phyloP scores from a whole-genome alignment of 2,888 invertebrate genomes.

The Furcula furcula region DNA sequence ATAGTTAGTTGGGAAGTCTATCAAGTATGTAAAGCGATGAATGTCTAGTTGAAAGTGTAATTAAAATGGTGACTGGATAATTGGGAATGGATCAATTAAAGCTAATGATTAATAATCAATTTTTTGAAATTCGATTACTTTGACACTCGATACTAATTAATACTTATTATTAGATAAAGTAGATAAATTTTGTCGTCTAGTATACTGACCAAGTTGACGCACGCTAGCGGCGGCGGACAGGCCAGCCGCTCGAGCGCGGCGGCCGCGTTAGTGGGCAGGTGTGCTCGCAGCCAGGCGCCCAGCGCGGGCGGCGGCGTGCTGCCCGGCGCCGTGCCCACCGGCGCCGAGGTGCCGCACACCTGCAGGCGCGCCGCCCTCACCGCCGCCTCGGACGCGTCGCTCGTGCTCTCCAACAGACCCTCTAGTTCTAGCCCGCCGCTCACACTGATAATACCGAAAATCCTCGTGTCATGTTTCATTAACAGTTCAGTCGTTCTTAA shows the following conservation, averaged over 20 bases:
- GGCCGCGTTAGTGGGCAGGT: slow-evolving; percentile 54
- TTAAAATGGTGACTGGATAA: too few species aligned
- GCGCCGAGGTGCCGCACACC: slow-evolving; percentile 54
- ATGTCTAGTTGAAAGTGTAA: too few species aligned
- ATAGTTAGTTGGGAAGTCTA: too few species aligned
- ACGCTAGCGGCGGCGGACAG: slow-evolving; percentile 53
- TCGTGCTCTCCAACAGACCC: slow-evolving; percentile 42
- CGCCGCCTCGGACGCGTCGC: slow-evolving; percentile 45
- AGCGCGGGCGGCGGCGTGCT: slow-evolving; percentile 51
- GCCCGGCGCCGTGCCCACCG: slow-evolving; percentile 38
- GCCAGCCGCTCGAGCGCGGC: slow-evolving; percentile 58
- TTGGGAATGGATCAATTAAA: too few species aligned
- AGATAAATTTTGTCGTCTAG: too few species aligned
- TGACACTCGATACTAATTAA: too few species aligned
- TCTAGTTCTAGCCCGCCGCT: slow-evolving; percentile 65
- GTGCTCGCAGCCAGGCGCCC: slow-evolving; percentile 63
- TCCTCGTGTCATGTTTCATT: too few species aligned
- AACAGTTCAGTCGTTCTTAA: too few species aligned
- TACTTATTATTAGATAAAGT: too few species aligned
- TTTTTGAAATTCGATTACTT: too few species aligned
- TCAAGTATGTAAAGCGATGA: too few species aligned
- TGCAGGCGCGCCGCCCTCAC: slow-evolving; percentile 53
- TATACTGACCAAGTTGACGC: slow-evolving; percentile 51
- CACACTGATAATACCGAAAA: slow-evolving; percentile 45
- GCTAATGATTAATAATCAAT: too few species aligned